Percentiles rank a stretch among this genome's conserved stretches.
These are phyloP conservation scores for Ormyrus pomaceus DNA, from an alignment of 2,888 invertebrate species.

Conservation along the genomic window DNA sequence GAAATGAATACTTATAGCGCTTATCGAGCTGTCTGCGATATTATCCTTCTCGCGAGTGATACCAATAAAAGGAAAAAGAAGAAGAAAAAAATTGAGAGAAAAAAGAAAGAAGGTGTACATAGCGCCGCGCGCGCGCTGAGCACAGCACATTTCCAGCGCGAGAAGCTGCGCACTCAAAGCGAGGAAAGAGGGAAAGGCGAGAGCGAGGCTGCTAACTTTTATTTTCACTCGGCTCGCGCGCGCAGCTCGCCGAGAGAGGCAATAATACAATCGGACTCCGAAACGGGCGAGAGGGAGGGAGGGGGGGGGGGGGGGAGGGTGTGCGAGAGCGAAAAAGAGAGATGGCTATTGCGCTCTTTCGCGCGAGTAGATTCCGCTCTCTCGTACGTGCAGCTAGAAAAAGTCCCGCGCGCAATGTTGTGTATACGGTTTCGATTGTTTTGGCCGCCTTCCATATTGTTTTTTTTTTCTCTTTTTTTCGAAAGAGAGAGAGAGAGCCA, in stretches of 20 bases:
- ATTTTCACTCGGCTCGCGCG: slow-evolving; percentile 37
- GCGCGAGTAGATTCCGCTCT: slow-evolving; percentile 3
- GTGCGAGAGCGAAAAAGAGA: slow-evolving; percentile 53
- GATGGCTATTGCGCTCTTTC: slow-evolving; percentile 24
- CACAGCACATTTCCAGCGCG: background rate
- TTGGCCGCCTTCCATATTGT: slow-evolving; percentile 18
- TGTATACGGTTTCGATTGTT: slow-evolving; percentile 33
- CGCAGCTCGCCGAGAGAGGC: background rate
- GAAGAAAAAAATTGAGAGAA: too few relatives aligned
- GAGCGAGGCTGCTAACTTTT: slow-evolving; percentile 26
- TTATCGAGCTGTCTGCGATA: too few relatives aligned
- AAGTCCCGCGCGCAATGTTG: background rate
- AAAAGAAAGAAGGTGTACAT: too few relatives aligned
- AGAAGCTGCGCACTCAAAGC: background rate
- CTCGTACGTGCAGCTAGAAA: background rate
- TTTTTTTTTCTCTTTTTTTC: too few relatives aligned
- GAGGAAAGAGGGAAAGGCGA: background rate
- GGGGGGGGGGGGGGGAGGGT: too few relatives aligned
- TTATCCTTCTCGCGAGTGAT: too few relatives aligned
- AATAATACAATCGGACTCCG: slow-evolving; percentile 38
- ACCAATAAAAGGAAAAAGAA: too few relatives aligned
- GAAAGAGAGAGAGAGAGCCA: too few relatives aligned
- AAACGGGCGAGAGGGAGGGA: too few relatives aligned
- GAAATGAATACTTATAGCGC: too few relatives aligned
- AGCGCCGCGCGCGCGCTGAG: background rate